These are phyloP conservation scores for Junonia oenone DNA, from an alignment of 2,888 invertebrate species.

Conservation along the genomic window DNA sequence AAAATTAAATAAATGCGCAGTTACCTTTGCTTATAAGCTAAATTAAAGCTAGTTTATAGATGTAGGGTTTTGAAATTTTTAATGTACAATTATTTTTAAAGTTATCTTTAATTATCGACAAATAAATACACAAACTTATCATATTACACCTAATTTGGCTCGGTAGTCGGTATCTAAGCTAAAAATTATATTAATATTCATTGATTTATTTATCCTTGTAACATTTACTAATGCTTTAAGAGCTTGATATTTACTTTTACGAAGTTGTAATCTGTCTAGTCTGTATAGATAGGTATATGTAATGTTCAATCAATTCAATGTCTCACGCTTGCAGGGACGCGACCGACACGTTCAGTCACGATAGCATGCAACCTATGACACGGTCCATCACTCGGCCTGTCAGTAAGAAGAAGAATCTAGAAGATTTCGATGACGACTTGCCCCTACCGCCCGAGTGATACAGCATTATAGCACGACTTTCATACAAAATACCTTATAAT, in stretches of 20 bases:
- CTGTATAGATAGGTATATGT: background rate
- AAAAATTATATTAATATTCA: background rate
- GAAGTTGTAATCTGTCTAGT: background rate
- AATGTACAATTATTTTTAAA: background rate
- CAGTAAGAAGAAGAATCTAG: slow-evolving; percentile 47
- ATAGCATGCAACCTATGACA: slow-evolving; percentile 43
- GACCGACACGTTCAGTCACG: slow-evolving; percentile 33
- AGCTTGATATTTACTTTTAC: background rate
- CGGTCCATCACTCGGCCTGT: slow-evolving; percentile 44
- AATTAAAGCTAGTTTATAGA: background rate
- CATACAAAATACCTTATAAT: background rate
- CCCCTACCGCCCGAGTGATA: slow-evolving; percentile 66
- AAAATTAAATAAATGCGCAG: slow-evolving; percentile 31
- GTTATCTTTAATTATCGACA: background rate
- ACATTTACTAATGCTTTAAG: background rate
- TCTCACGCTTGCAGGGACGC: slow-evolving; percentile 28
- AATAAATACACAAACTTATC: background rate
- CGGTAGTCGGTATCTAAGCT: background rate
- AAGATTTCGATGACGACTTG: slow-evolving; percentile 65
- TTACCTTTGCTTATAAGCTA: slow-evolving; percentile 6
- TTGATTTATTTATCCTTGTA: background rate
- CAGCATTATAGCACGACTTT: too few relatives aligned
- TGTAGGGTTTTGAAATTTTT: background rate
- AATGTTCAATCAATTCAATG: background rate
- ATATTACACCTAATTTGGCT: background rate